Evolutionary conservation across 2,113 vertebrate genomes (phyloP).

Genomic region (Aix galericulata): DNA sequence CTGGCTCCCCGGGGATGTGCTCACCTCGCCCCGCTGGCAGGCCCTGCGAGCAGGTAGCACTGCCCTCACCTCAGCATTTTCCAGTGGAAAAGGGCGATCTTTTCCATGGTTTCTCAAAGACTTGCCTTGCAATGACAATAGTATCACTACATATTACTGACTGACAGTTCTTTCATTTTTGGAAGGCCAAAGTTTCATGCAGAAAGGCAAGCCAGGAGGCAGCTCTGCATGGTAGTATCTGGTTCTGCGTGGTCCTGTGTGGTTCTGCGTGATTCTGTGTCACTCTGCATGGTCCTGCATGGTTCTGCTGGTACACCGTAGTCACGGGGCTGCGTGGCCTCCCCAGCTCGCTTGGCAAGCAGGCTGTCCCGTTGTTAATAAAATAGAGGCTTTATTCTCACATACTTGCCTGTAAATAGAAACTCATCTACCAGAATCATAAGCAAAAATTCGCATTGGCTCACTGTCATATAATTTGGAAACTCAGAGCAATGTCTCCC

Average conservation of each 20-base stretch:
- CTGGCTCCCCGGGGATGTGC: background rate
- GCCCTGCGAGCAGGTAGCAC: background rate
- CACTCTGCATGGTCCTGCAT: no score
- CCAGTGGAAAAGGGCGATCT: background rate
- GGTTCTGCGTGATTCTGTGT: no score
- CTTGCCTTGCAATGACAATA: background rate
- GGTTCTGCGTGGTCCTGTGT: no score
- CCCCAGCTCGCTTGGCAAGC: background rate
- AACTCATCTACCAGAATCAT: background rate
- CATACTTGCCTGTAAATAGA: background rate
- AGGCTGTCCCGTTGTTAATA: background rate
- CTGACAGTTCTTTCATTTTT: background rate
- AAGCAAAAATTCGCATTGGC: background rate
- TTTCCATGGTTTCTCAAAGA: background rate
- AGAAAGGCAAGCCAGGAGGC: background rate
- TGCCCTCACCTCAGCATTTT: background rate
- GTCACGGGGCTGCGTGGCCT: rapidly evolving
- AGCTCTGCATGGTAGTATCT: no score
- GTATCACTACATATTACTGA: no score
- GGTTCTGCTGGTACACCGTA: no score
- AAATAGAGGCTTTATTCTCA: background rate
- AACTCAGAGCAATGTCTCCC: background rate
- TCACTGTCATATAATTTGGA: background rate
- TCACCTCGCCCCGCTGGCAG: no score
- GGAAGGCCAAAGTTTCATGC: background rate